Percentiles rank a stretch among this genome's conserved stretches.
These are phyloP conservation scores for Lasius platythorax DNA, from an alignment of 2,888 invertebrate species.

Conservation along the genomic window DNA sequence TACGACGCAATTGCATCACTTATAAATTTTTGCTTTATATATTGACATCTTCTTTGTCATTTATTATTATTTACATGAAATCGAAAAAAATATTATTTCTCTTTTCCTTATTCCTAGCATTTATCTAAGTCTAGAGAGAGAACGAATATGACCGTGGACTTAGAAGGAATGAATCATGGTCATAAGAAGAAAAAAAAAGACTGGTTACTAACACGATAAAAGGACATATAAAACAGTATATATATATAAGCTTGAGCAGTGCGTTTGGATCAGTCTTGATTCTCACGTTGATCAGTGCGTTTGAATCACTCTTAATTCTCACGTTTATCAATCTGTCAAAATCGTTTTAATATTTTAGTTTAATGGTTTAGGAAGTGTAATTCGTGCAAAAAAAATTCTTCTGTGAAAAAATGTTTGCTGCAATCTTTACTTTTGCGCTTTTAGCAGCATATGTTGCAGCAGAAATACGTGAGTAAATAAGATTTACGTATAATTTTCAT, in stretches of 20 bases:
- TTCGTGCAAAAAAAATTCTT: not conserved
- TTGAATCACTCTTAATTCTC: no score
- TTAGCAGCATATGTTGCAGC: not conserved
- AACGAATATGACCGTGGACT: not conserved
- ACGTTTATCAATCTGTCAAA: not conserved
- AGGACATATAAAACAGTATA: not conserved
- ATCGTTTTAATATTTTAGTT: not conserved
- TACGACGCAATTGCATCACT: no score
- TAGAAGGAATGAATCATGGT: not conserved
- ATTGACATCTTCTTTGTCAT: no score
- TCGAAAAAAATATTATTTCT: no score
- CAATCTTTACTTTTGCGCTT: not conserved
- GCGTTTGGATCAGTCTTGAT: not conserved
- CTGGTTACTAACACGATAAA: not conserved
- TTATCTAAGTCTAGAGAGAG: not conserved
- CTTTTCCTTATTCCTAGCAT: not conserved
- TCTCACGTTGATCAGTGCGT: no score
- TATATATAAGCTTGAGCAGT: constrained; percentile 10
- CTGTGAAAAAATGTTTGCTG: not conserved
- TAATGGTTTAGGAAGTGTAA: not conserved
- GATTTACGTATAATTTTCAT: not conserved
- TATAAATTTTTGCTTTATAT: no score
- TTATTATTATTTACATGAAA: no score
- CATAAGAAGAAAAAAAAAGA: not conserved
- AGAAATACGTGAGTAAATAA: constrained; percentile 24